Evolutionary conservation across 2,888 invertebrate species (phyloP), one percentile per base, ranked within the genome.

Genomic region (Xanthorhoe spadicearia): DNA sequence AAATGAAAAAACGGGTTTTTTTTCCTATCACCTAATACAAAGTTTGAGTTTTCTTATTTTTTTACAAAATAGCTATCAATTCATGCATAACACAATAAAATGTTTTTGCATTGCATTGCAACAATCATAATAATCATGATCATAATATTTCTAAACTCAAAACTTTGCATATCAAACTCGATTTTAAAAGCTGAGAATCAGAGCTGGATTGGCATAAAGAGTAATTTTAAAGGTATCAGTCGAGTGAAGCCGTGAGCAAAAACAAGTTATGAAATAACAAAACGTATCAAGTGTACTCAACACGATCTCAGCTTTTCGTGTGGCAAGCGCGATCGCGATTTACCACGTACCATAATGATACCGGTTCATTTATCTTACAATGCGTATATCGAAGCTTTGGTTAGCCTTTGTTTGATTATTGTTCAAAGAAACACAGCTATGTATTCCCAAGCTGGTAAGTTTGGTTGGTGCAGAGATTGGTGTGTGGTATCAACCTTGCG

Each of bases 401-500:
- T 13, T 46, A 13, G 10, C 15, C 5, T 0, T 0, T 48, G 8
- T 18, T 9, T 15, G 15, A 23, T 15, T 48, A 3, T 48, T 48
- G 15, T 15, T 5, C 9, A 9, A 58, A 67, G 43, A 56, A 62
- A 74, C 46, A 32, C 51, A 8, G 66, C 67, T 68, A 68, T 75
- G 72, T 58, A 72, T 32, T 15, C 28, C 1, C 0, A 6, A 5
- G 17, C 13, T 17, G 48, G 43, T 15, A 48, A 1, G n/a, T 50
- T 51, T 58, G 15, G 53, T 54, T 60, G 62, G 8, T 52, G 65
- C 64, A 64, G 54, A 63, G 51, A 64, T 65, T 63, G 56, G 69
- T 68, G 65, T 66, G 74, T 79, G 82, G 78, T 78, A 82, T 75
- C 81, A 83, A 82, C 85, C 86, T 87, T 86, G 83, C 73, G 67